phyloP scores from a whole-genome alignment of 2,113 vertebrate species.

The Campylomormyrus numenius region DNA sequence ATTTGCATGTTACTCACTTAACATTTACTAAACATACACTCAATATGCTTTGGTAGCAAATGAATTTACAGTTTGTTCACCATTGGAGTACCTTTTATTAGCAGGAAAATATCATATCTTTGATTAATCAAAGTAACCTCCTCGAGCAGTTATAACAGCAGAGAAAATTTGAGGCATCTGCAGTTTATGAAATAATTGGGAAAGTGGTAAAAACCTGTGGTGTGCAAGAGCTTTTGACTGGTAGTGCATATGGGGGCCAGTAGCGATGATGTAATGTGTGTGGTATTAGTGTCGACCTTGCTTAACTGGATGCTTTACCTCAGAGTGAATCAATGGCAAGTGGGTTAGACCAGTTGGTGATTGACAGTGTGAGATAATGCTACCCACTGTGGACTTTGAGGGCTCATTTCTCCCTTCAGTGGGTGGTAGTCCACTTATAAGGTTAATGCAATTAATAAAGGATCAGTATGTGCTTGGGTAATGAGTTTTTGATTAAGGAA shows the following conservation, averaged over 20 bases:
- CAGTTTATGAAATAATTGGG: too few relatives aligned
- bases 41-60: too few relatives aligned
- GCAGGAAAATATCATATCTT: too few relatives aligned
- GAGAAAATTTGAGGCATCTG: too few relatives aligned
- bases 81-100: too few relatives aligned
- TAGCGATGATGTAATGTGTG: background rate
- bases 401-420: background rate
- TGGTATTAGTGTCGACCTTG: background rate
- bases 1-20: too few relatives aligned
- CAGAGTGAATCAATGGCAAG: background rate
- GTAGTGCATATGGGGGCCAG: background rate
- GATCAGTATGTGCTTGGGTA: background rate
- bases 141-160: too few relatives aligned
- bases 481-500: background rate
- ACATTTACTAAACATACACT: too few relatives aligned
- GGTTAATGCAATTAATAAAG: conserved; percentile 10
- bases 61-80: too few relatives aligned
- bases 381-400: background rate
- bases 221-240: too few relatives aligned
- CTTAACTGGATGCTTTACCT: background rate
- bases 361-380: background rate
- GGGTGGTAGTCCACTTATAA: background rate
- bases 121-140: too few relatives aligned
- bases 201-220: too few relatives aligned
- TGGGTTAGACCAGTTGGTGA: background rate